Evolutionary conservation across 1,140 invertebrate genomes (phyloP), one percentile per base, ranked within the genome.

Genomic region (Heliconius melpomene): DNA sequence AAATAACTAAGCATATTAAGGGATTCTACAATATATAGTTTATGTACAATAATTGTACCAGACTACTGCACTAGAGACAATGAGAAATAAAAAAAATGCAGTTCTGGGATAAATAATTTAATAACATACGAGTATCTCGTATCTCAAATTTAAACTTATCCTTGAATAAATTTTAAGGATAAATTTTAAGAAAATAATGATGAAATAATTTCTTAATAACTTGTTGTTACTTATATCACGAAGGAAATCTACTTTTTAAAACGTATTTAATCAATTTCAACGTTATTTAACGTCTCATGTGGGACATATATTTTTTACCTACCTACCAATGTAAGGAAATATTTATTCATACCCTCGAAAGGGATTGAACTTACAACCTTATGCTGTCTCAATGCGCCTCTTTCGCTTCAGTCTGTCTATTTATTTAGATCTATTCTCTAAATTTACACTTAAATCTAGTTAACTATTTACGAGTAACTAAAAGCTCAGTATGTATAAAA

Each of bases 171-270:
- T 26, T 66, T 29, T n/a, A n/a, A 66, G 29, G 29, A 29, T 29
- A 29, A 29, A 29, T 29, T 29, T 29, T 29, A 29, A 2, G 60
- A 66, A 66, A 66, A 66, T 66, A n/a, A 66, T 66, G 26, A 66
- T 29, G 60, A 66, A 66, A 66, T 16, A 18, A 29, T 13, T 29
- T 26, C 13, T 66, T 26, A 66, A 66, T 11, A 66, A 26, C 20
- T 66, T 11, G 60, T 66, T n/a, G n/a, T 29, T 66, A 66, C 23
- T 66, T 66, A 66, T 29, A 29, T 60, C 0, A 7, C 2, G 23
- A 66, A 66, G 60, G 60, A 66, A 66, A 66, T 66, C 60, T 66
- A 66, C 60, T 66, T 66, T 66, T 66, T 66, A 66, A 66, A 66
- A 26, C 29, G 60, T 66, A 29, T 66, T 26, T 66, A 66, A 66